Base-by-base conservation (phyloP, 2,797 vertebrate genomes). In the Poeciliopsis gracilis region DNA sequence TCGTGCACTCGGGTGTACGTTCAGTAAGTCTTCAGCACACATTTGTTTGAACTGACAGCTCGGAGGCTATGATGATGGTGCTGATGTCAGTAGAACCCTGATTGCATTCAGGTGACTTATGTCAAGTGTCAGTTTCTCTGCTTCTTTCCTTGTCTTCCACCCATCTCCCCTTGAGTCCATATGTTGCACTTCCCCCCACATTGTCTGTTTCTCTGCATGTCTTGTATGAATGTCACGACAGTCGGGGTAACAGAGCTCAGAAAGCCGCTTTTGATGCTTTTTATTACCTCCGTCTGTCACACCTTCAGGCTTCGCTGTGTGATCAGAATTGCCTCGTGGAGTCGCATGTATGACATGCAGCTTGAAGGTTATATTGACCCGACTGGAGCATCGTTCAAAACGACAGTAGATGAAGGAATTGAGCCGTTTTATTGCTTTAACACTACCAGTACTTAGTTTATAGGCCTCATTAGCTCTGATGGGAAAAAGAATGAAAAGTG, bases 271-370 rank as follows among this genome's bases (percentile, higher is more conserved):
- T 85, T 88, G 77, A 80, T n/a, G 77, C 78, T 77, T 90, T 92
- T 91, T 92, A 93, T 91, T 90, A 82, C 87, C 84, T 82, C 83
- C 91, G 92, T 92, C 89, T 91, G 88, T 92, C 92, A 88, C 90
- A 90, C 89, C 91, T 89, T 85, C 87, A 89, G 90, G 90, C 80
- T 91, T 89, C 85, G 88, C 82, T 88, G 86, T 91, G 88, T 87
- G 82, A 90, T 90, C 86, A 77, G 86, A 82, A 18, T 86, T 82
- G 86, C 83, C 85, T 75, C 13, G 59, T 69, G 72, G 78, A 88
- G 80, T 75, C 67, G 84, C 79, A 81, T 84, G 85, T 82, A 77
- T n/a, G 5, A 82, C 85, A 78, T 63, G 41, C 73, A 83, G 86
- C 88, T 90, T 88, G 90, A 92, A 90, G 91, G 91, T 91, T 87